Percentiles rank a stretch among this genome's conserved stretches.
Conservation (phyloP, 2,888 invertebrate genomes). For the Hymenopus coronatus region DNA sequence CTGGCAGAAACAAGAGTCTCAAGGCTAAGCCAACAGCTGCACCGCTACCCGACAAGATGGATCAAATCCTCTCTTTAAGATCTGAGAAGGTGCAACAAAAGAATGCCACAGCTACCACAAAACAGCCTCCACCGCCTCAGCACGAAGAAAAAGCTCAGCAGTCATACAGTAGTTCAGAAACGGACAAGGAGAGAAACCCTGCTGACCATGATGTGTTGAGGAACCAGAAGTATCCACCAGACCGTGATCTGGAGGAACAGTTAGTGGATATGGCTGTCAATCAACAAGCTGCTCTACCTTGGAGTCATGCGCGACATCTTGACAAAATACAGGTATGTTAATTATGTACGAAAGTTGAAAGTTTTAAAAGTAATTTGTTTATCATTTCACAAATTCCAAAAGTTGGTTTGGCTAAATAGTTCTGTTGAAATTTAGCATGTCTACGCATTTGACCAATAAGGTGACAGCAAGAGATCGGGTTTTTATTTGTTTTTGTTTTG, state of each 20-base stretch:
- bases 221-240: neutral
- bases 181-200: neutral
- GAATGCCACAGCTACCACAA: neutral
- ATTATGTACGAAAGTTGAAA: neutral
- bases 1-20: constrained; percentile 11
- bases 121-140: too few species aligned
- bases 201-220: neutral
- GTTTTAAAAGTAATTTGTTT: neutral
- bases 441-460: too few species aligned
- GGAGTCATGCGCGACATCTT: constrained; percentile 33
- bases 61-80: constrained; percentile 6
- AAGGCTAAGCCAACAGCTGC: neutral
- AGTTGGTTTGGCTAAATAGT: too few species aligned
- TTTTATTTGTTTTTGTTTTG: too few species aligned
- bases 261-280: constrained; percentile 27
- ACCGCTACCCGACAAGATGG: constrained; percentile 28
- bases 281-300: constrained; percentile 12
- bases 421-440: too few species aligned
- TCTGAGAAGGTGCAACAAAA: neutral
- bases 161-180: neutral
- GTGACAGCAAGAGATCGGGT: too few species aligned
- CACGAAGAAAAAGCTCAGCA: neutral
- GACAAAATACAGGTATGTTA: constrained; percentile 31
- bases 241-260: constrained; percentile 30
- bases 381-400: too few species aligned